Percentiles rank a stretch among this genome's conserved stretches.
These are phyloP conservation scores for Chirona hameri DNA, from an alignment of 2,888 invertebrate species.

Conservation along the genomic window DNA sequence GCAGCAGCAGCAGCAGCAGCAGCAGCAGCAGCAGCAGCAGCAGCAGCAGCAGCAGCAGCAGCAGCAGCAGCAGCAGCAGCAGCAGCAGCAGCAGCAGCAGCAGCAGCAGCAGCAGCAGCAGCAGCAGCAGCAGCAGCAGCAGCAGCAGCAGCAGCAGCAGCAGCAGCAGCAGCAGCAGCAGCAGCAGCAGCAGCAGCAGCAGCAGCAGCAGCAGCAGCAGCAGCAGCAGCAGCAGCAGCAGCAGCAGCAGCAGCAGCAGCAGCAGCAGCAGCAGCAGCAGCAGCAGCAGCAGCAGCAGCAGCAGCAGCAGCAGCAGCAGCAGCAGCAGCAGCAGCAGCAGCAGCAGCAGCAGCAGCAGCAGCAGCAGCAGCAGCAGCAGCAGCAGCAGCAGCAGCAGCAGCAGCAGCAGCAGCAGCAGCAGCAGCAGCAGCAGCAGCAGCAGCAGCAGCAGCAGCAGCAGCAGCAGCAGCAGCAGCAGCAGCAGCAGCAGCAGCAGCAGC, in stretches of 20 bases:
- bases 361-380: conserved; percentile 32
- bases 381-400: conserved; percentile 32
- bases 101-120: conserved; percentile 32
- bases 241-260: conserved; percentile 32
- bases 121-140: conserved; percentile 32
- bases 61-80: conserved; percentile 32
- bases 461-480: conserved; percentile 32
- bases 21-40: conserved; percentile 32
- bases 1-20: conserved; percentile 32
- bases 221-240: conserved; percentile 32
- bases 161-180: conserved; percentile 32
- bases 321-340: conserved; percentile 32
- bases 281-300: conserved; percentile 32
- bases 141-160: conserved; percentile 32
- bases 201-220: conserved; percentile 32
- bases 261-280: conserved; percentile 32
- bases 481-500: conserved; percentile 32
- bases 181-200: conserved; percentile 32
- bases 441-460: conserved; percentile 32
- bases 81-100: conserved; percentile 32
- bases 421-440: conserved; percentile 32
- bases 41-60: conserved; percentile 32
- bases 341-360: conserved; percentile 32
- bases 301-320: conserved; percentile 32
- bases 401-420: conserved; percentile 32